Base-by-base conservation (phyloP, 2,888 invertebrate genomes). In the Orgyia antiqua region DNA sequence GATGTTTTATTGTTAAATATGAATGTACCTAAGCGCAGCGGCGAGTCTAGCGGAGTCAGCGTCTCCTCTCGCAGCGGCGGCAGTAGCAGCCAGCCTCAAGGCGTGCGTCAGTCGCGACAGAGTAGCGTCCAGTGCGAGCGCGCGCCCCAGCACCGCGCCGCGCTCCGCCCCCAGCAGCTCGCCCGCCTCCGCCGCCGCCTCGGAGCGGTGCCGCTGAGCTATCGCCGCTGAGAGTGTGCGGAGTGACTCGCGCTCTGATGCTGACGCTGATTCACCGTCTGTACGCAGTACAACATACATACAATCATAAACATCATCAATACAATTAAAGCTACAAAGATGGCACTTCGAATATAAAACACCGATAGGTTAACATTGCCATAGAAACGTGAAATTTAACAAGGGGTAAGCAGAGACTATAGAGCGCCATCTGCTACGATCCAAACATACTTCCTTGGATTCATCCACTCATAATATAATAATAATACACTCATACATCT, bases 181-280 rank as follows among this genome's bases (percentile, higher is more conserved):
- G 0, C 32, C 68, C 78, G 52, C 68, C 69, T 66, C 66, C 78
- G 86, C 89, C 60, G 88, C 89, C 26, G 88, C 84, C 61, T 91
- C 91, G 39, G 88, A 87, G 46, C 90, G 89, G 57, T 93, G 93
- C 1, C 94, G 89, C 59, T 89, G 89, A 27, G 92, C 87, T 61
- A 94, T 93, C 30, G 94, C 92, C 51, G 93, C 93, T 0, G 94
- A 92, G 5, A 94, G 76, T 68, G 92, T 93, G 55, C 93, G 93
- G 23, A 94, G 87, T 23, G 93, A 94, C 58, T 93, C 93, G 47
- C 89, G 88, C 50, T 87, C 86, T 4, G 82, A 80, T 51, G 50
- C 86, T 39, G 69, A 76, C 5, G 55, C 68, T 0, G 72, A 74
- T 36, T 73, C 68, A 13, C 61, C 54, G 9, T 70, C 66, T 69